Evolutionary conservation across 2,113 vertebrate genomes (phyloP), one percentile per base, ranked within the genome.

Genomic region (Eurystomus gularis): DNA sequence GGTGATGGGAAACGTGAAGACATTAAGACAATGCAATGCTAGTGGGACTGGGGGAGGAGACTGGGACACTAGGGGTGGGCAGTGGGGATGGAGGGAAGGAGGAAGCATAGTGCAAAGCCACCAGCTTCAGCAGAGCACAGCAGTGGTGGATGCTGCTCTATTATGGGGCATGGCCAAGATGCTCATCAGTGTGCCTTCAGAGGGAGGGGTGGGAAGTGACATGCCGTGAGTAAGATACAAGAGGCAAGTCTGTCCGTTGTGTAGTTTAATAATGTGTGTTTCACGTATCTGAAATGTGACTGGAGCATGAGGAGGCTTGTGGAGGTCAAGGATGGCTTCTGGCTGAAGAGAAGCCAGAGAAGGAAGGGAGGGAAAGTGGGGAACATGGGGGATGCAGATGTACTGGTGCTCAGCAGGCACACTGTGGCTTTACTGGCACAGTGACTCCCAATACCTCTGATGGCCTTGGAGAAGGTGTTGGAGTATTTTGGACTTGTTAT

Each of bases 241-340:
- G 62, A 55, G 26, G 7, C 21, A 26, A 21, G 13, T 57, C 46
- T 62, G 46, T 17, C 57, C 0, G 0, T 66, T 0, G 0, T 54
- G n/a, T 76, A 17, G 24, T 66, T 86, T 65, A 40, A 52, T 72
- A 62, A 28, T 29, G 70, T 62, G 26, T 78, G 7, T 26, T 94
- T 86, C 64, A 17, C 17, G 44, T 28, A 77, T 37, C 72, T 79
- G 88, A 72, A 84, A 84, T 4, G 1, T 62, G 33, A 15, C 35
- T n/a, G 72, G 55, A 82, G 65, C 33, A 10, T 16, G n/a, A 78
- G 55, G 51, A 73, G 23, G 17, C 15, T 61, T 49, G 13, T 35
- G 60, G 61, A 70, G n/a, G 5, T 35, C 2, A 2, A 26, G 40
- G 17, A 15, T 78, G 57, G 25, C n/a, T 86, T 62, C 42, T 70